Evolutionary conservation across 2,797 vertebrate species (phyloP), one percentile per base, ranked within the genome.

Genomic region (Microctenopoma steveboyesi): DNA sequence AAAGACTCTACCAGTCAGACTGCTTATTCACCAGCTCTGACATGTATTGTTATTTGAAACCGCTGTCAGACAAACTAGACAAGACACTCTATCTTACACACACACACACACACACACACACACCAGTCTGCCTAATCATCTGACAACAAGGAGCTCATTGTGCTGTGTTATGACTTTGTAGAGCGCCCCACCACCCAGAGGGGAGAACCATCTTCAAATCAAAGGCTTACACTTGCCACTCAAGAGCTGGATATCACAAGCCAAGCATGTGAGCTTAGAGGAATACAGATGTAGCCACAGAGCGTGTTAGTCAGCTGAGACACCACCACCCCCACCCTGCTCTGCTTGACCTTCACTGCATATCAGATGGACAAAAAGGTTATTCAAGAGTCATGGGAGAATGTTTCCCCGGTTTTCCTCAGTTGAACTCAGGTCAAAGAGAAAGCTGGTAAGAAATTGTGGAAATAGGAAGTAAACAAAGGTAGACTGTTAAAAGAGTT

Each of bases 131-230:
- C 78, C 81, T 86, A 87, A 92, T 92, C 89, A 89, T 90, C 83
- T 89, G 87, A 91, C 89, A 91, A 91, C 88, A 92, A 91, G 90
- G 80, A 72, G 53, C 73, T 86, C 65, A 91, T 91, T 92, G 91
- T 92, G 84, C 80, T 73, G 64, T 82, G 79, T 90, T 91, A 83
- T 90, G 89, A 89, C 87, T 92, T 90, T 88, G 78, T 83, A 74
- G 77, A 78, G 72, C 78, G 45, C 81, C 86, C 86, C 76, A 85
- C 83, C 86, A 85, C 83, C 87, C 84, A 74, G 84, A 78, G 83
- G 86, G 82, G 66, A 74, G 64, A 76, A 64, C 40, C 86, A 81
- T 87, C 86, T 88, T 67, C 11, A 22, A 88, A 88, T 90, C 88
- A 92, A 91, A 92, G 78, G 79, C 83, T 79, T 76, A 69, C 74